Conservation (phyloP, 92 coral and sea anemone species). For the Palythoa grandiflora region DNA sequence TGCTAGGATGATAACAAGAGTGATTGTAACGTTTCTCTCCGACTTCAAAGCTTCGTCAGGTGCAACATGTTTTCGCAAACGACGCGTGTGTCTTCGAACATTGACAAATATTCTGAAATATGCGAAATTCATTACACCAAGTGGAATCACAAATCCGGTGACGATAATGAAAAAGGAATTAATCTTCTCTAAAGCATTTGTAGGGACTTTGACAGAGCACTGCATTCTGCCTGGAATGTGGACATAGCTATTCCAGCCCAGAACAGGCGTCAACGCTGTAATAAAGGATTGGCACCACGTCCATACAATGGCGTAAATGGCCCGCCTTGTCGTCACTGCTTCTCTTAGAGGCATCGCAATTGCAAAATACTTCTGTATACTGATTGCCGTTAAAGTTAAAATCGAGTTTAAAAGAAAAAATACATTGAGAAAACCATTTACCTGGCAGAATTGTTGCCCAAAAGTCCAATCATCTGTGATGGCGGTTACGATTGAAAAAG, state of each 20-base stretch:
- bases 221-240: slow-evolving; percentile 70
- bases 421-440: slow-evolving; percentile 69
- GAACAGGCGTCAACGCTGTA: slow-evolving; percentile 66
- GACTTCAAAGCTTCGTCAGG: slow-evolving; percentile 45
- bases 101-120: slow-evolving; percentile 65
- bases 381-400: slow-evolving; percentile 71
- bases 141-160: slow-evolving; percentile 75
- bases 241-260: slow-evolving; percentile 72
- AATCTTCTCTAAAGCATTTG: slow-evolving; percentile 44
- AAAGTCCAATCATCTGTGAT: slow-evolving; percentile 59
- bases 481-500: slow-evolving; percentile 66
- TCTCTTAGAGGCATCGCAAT: slow-evolving; percentile 55
- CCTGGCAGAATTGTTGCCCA: slow-evolving; percentile 52
- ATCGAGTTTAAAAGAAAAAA: slow-evolving; percentile 67
- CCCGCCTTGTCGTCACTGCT: slow-evolving; percentile 56
- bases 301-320: slow-evolving; percentile 56
- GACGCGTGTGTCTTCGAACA: slow-evolving; percentile 62
- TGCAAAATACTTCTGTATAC: slow-evolving; percentile 67
- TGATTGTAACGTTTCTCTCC: slow-evolving; percentile 60
- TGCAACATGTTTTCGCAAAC: slow-evolving; percentile 57
- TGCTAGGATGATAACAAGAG: slow-evolving; percentile 65
- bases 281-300: slow-evolving; percentile 63
- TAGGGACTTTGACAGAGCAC: slow-evolving; percentile 68
- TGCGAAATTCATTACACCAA: slow-evolving; percentile 66
- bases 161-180: slow-evolving; percentile 69